Conservation (phyloP, 1,140 invertebrate species). For the Lanistes nyassanus region DNA sequence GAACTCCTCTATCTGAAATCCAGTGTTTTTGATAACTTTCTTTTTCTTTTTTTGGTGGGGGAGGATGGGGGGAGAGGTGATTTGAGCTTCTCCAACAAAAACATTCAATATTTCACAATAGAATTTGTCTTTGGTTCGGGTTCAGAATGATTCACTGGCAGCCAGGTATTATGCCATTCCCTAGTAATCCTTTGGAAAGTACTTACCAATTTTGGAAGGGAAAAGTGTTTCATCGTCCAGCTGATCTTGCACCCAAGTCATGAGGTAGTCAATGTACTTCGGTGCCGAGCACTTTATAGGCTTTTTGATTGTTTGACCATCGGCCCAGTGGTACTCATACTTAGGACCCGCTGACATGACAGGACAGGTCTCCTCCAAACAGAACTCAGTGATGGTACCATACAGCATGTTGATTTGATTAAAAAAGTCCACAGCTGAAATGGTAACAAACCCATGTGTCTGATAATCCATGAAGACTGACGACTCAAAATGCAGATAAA, state of each 20-base stretch:
- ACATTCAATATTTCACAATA: too few relatives aligned
- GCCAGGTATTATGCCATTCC: too few relatives aligned
- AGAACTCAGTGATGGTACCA: constrained; percentile 99
- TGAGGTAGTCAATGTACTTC: constrained; percentile 99
- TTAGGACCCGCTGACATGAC: constrained; percentile 97
- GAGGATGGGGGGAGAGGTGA: too few relatives aligned
- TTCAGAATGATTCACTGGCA: too few relatives aligned
- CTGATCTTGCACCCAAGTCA: constrained; percentile 99
- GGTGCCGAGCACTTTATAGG: constrained; percentile 99
- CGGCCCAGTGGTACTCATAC: constrained; percentile 99
- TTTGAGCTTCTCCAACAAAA: too few relatives aligned
- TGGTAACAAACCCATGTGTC: too few relatives aligned
- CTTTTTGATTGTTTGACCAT: constrained; percentile 97
- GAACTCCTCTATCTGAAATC: too few relatives aligned
- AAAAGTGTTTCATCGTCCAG: constrained; percentile 98
- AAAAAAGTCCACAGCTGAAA: constrained; percentile 97
- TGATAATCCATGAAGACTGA: too few relatives aligned
- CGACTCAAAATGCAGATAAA: too few relatives aligned
- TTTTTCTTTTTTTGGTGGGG: too few relatives aligned
- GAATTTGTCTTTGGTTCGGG: background rate
- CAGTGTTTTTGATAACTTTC: too few relatives aligned
- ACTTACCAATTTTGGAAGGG: constrained; percentile 96
- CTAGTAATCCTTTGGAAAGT: background rate
- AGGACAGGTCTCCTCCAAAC: constrained; percentile 96
- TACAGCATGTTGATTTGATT: constrained; percentile 99